A percentile compares a stretch with the other conserved stretches of the same genome.
Conservation (phyloP, 2,113 vertebrate genomes). For the Tapirus terrestris region DNA sequence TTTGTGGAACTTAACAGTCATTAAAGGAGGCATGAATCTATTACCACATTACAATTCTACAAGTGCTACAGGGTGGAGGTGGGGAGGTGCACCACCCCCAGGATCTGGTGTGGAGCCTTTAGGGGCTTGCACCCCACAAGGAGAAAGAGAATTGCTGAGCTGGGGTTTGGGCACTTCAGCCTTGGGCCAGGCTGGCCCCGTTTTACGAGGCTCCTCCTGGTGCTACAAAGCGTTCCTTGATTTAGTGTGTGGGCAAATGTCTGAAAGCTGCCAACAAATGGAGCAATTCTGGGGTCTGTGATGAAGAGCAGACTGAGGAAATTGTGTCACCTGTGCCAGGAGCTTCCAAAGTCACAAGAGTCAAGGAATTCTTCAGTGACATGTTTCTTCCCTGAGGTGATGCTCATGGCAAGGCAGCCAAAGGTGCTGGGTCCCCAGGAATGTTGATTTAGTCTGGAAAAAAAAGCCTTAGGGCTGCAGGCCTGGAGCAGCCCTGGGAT, state of each 20-base stretch:
- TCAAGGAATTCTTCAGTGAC: neutral
- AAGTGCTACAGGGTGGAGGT: neutral
- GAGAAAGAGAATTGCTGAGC: too few relatives aligned
- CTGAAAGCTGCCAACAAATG: neutral
- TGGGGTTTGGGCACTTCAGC: rapidly evolving
- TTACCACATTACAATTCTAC: neutral
- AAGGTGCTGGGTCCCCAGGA: neutral
- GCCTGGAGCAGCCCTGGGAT: too few relatives aligned
- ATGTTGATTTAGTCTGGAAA: neutral
- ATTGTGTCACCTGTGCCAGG: neutral
- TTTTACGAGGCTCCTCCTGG: too few relatives aligned
- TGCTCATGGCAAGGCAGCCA: neutral
- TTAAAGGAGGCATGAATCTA: neutral
- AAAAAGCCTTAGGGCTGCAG: too few relatives aligned
- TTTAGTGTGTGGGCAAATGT: neutral
- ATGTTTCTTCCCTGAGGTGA: neutral
- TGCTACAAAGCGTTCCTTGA: neutral
- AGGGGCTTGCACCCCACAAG: neutral
- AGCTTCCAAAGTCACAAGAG: neutral
- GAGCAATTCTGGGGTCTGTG: neutral
- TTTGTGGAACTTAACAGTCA: neutral
- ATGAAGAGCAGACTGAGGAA: neutral
- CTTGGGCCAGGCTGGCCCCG: neutral
- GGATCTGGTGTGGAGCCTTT: neutral
- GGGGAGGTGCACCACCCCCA: neutral